These are phyloP conservation scores for Echinarachnius parma DNA, from an alignment of 53 echinoderm and acorn worm species.

Conservation along the genomic window DNA sequence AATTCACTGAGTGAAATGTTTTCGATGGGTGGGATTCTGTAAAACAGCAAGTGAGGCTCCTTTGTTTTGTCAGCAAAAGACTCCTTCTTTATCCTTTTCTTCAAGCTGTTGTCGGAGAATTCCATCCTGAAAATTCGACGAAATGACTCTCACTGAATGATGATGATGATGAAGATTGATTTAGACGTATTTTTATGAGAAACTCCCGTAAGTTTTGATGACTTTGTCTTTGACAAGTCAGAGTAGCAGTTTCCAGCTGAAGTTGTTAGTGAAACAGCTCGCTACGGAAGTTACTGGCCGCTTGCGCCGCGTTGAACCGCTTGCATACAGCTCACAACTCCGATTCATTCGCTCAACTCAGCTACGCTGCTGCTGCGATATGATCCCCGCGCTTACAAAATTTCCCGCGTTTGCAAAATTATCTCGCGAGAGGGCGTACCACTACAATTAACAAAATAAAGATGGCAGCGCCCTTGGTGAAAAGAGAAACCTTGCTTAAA, in stretches of 20 bases:
- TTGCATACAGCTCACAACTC: too few relatives aligned
- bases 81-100: constrained; percentile 57
- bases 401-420: constrained; percentile 38
- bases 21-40: constrained; percentile 80
- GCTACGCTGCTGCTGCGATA: constrained; percentile 5
- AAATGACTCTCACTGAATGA: too few relatives aligned
- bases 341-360: background rate
- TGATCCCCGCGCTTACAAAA: constrained; percentile 30
- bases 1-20: constrained; percentile 92
- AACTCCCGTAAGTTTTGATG: too few relatives aligned
- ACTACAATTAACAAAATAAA: constrained; percentile 58
- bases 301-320: too few relatives aligned
- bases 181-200: too few relatives aligned
- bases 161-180: too few relatives aligned
- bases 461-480: constrained; percentile 81
- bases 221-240: too few relatives aligned
- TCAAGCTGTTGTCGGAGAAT: constrained; percentile 22
- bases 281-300: too few relatives aligned
- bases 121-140: too few relatives aligned
- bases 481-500: background rate
- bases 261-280: too few relatives aligned
- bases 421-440: constrained; percentile 19
- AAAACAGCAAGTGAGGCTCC: constrained; percentile 69
- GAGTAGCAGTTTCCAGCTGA: too few relatives aligned
- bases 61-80: constrained; percentile 41